These are phyloP conservation scores for Oreochromis mossambicus DNA, from an alignment of 2,797 vertebrate genomes.

Conservation along the genomic window DNA sequence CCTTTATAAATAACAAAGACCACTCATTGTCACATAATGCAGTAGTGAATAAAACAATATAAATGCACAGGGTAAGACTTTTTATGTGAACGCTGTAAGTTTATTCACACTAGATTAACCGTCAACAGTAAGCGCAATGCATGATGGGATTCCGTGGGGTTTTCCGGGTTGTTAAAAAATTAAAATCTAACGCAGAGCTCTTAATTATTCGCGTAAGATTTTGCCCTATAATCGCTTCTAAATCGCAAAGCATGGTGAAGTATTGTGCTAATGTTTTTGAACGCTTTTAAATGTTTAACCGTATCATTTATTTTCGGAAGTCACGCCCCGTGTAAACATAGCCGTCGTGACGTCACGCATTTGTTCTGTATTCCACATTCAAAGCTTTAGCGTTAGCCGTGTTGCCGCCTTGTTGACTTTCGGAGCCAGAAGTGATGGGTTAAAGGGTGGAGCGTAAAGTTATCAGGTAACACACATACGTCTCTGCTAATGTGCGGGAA, in stretches of 20 bases:
- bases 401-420: neutral
- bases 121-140: neutral
- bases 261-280: neutral
- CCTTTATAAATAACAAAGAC: neutral
- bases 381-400: neutral
- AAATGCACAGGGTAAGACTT: rapidly evolving
- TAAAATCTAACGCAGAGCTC: neutral
- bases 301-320: neutral
- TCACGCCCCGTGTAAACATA: neutral
- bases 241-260: neutral
- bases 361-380: neutral
- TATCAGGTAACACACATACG: neutral
- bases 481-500: neutral
- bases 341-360: neutral
- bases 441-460: neutral
- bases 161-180: neutral
- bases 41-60: rapidly evolving
- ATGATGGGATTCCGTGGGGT: neutral
- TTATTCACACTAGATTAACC: neutral
- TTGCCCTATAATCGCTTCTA: neutral
- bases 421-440: neutral
- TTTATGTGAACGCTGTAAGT: neutral
- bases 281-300: neutral
- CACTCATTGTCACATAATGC: rapidly evolving
- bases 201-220: neutral